Evolutionary conservation across 1,140 invertebrate species (phyloP), one percentile per base, ranked within the genome.

Genomic region (Lasioglossum baleicum): DNA sequence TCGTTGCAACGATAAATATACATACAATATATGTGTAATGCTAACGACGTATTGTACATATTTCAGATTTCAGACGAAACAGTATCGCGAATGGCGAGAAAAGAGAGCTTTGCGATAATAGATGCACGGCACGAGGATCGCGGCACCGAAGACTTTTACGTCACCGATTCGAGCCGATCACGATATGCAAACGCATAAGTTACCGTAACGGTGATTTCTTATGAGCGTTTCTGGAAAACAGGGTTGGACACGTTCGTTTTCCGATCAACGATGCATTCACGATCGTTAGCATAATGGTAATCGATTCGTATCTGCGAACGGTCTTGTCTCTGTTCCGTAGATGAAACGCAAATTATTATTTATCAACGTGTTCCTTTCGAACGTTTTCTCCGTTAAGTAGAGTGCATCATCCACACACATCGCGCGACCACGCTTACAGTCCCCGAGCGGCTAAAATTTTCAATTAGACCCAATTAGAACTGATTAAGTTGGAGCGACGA

Each of bases 391-490:
- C 7, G 7, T 65, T 53, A 72, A 72, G 4, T 2, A 22, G 26
- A 63, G 2, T 53, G 60, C 22, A 78, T 69, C 44, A n/a, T n/a
- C n/a, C n/a, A n/a, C 20, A 42, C n/a, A 42, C 8, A 53, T 53
- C 44, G 17, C 48, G 5, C 64, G 64, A 70, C 61, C 69, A 69
- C 42, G n/a, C 22, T 69, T 44, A 20, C 35, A 35, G 35, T 35
- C 35, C 35, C 13, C n/a, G 20, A 68, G 61, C 26, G 42, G 48
- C 78, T 85, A 81, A 83, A 80, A 76, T 81, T 85, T 76, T 87
- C 78, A 86, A 89, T 90, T 88, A 83, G 17, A 42, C 51, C 79
- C 80, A 88, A 90, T 89, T 66, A 73, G 83, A 67, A 26, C 71
- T 88, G 67, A 80, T 89, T 83, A 81, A 71, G 17, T 61, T 31